These are phyloP conservation scores for Seladonia tumulorum DNA, from an alignment of 2,888 invertebrate genomes.

Conservation along the genomic window DNA sequence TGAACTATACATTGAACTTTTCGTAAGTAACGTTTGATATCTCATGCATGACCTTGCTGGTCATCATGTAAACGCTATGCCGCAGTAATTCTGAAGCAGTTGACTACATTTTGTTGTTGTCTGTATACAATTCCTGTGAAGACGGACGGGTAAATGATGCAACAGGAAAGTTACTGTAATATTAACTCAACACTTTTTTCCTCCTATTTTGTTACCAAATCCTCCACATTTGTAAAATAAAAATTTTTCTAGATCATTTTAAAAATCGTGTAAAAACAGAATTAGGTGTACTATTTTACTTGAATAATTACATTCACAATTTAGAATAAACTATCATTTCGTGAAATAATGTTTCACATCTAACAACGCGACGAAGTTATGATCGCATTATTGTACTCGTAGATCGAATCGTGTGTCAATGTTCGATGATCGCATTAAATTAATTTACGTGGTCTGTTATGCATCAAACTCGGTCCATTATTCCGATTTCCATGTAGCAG, in stretches of 20 bases:
- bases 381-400: too few species aligned
- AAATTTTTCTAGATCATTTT: too few species aligned
- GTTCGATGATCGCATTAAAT: not conserved
- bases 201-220: too few species aligned
- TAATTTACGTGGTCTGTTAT: conserved; percentile 35
- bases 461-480: conserved; percentile 14
- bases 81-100: not conserved
- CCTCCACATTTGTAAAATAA: too few species aligned
- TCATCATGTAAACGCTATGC: not conserved
- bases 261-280: too few species aligned
- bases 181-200: not conserved
- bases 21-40: not conserved
- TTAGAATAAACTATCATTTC: too few species aligned
- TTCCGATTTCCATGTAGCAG: not conserved
- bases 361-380: too few species aligned
- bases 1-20: not conserved
- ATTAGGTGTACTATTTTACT: too few species aligned
- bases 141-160: not conserved
- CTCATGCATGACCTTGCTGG: not conserved
- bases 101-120: not conserved
- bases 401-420: too few species aligned
- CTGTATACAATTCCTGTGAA: not conserved
- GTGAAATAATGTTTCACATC: too few species aligned
- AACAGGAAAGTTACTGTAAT: not conserved
- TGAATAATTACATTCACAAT: too few species aligned